Conservation (phyloP, 2,113 vertebrate species). For the Brachyhypopomus occidentalis region DNA sequence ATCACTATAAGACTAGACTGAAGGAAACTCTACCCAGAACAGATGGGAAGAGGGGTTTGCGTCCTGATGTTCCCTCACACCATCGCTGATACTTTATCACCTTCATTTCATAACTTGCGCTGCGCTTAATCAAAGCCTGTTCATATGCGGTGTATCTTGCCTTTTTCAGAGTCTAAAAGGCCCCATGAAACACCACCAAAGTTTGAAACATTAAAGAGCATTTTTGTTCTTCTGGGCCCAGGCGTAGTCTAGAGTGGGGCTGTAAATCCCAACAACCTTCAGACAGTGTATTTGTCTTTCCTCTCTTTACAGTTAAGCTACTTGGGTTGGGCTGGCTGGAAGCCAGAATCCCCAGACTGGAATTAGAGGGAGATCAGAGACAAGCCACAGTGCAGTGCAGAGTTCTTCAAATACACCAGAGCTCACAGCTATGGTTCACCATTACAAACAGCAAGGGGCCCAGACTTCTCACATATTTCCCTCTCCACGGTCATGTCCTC, state of each 20-base stretch:
- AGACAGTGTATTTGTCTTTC: not conserved
- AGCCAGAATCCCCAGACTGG: slow-evolving; percentile 15
- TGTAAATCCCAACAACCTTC: not conserved
- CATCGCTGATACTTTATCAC: not conserved
- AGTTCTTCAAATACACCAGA: slow-evolving; percentile 5
- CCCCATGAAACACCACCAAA: not conserved
- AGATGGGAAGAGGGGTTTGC: not conserved
- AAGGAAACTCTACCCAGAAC: not conserved
- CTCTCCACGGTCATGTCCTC: not conserved
- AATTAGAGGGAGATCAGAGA: slow-evolving; percentile 30
- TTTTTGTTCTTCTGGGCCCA: not conserved
- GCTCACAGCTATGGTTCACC: slow-evolving; percentile 13
- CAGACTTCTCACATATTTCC: not conserved
- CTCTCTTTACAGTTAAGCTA: slow-evolving; percentile 9
- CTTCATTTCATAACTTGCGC: not conserved
- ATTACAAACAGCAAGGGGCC: slow-evolving; percentile 13
- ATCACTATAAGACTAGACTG: not conserved
- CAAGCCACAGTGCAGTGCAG: slow-evolving; percentile 1
- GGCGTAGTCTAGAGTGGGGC: not conserved
- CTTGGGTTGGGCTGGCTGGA: not conserved
- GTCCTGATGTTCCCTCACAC: not conserved
- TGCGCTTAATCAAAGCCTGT: slow-evolving; percentile 1
- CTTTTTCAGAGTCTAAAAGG: not conserved
- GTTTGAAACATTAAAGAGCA: not conserved
- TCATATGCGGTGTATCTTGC: not conserved